These are phyloP conservation scores for Chloebia gouldiae DNA, from an alignment of 2,113 vertebrate genomes.

Conservation along the genomic window DNA sequence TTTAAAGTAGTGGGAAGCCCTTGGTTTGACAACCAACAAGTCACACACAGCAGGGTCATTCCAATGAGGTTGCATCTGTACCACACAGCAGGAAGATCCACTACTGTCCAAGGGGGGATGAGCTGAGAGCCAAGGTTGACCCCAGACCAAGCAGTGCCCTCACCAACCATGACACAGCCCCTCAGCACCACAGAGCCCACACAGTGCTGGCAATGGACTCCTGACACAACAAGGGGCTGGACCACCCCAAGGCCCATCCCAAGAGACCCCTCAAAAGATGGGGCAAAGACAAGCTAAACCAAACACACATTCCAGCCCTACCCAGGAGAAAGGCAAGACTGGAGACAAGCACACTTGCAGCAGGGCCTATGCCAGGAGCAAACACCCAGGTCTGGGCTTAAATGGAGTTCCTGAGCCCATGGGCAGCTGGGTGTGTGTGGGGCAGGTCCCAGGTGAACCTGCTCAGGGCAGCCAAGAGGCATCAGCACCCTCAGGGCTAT, in stretches of 20 bases:
- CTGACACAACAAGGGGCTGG: fast-evolving
- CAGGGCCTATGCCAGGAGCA: fast-evolving
- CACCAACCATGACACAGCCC: background rate
- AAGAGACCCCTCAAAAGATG: fast-evolving
- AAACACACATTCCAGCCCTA: fast-evolving
- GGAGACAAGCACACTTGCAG: background rate
- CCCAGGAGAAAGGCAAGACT: background rate
- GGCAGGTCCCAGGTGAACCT: background rate
- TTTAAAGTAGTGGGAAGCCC: background rate
- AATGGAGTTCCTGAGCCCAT: background rate
- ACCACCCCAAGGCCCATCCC: background rate
- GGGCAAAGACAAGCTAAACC: background rate
- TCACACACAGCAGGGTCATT: background rate
- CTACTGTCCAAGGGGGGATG: background rate
- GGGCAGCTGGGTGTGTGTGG: background rate
- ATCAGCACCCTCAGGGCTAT: background rate
- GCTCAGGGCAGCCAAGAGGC: fast-evolving
- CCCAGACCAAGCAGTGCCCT: background rate
- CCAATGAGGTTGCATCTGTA: fast-evolving
- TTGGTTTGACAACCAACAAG: background rate
- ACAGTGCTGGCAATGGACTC: background rate
- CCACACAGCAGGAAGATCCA: background rate
- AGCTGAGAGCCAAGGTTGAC: background rate
- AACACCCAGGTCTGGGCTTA: background rate
- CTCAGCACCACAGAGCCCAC: background rate